Evolutionary conservation across 2,888 invertebrate species (phyloP).

Genomic region (Gasteruption jaculator): DNA sequence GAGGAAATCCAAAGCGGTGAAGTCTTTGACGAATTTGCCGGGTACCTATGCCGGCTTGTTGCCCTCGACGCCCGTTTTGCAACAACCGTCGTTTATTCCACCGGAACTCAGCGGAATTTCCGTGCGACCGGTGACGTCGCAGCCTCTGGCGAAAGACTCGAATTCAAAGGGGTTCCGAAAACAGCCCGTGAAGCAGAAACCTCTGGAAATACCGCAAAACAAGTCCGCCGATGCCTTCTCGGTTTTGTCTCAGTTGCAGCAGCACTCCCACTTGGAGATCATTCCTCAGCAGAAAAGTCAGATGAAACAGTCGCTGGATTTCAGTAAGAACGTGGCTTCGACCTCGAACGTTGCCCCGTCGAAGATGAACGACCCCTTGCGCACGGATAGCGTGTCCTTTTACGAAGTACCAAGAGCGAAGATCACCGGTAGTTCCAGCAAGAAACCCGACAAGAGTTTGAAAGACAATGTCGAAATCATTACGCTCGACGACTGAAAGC

Average conservation of each 20-base stretch:
- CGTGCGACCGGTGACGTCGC: conserved; percentile 33
- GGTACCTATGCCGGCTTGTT: conserved; percentile 29
- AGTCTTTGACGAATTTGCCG: conserved; percentile 25
- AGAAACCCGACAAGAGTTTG: conserved; percentile 31
- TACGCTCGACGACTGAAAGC: conserved; percentile 43
- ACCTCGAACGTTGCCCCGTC: conserved; percentile 33
- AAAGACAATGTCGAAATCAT: conserved; percentile 45
- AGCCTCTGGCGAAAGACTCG: conserved; percentile 22
- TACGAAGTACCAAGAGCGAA: conserved; percentile 36
- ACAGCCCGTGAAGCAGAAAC: conserved; percentile 15
- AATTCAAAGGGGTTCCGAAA: conserved; percentile 16
- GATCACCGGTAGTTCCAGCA: conserved; percentile 19
- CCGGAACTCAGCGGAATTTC: conserved; percentile 40
- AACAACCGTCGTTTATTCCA: conserved; percentile 30
- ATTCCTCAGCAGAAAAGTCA: conserved; percentile 42
- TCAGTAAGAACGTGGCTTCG: conserved; percentile 33
- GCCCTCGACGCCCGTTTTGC: conserved; percentile 28
- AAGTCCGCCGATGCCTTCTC: conserved; percentile 35
- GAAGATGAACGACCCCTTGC: conserved; percentile 29
- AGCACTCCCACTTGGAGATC: conserved; percentile 46
- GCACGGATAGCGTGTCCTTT: conserved; percentile 33
- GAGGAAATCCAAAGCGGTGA: conserved; percentile 32
- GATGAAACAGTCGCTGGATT: conserved; percentile 32
- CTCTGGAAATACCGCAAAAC: conserved; percentile 22
- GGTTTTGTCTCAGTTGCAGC: conserved; percentile 42